Conservation (phyloP, 1,140 invertebrate genomes). For the Chironomus tepperi region DNA sequence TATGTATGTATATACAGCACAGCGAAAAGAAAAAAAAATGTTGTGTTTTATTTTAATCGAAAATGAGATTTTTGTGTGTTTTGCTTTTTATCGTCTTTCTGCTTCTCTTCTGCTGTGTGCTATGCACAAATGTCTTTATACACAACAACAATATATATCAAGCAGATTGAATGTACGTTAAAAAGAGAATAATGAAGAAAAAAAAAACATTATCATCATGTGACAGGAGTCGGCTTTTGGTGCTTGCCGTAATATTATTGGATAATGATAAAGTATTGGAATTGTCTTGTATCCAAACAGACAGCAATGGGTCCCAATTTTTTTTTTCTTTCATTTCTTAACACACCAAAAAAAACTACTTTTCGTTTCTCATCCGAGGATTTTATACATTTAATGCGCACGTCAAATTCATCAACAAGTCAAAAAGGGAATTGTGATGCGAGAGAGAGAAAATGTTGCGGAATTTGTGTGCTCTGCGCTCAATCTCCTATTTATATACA, state of each 20-base stretch:
- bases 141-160: too few relatives aligned
- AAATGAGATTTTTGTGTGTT: neutral
- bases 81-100: neutral
- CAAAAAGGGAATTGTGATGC: neutral
- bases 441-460: neutral
- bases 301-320: neutral
- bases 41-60: conserved; percentile 19
- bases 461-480: neutral
- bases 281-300: neutral
- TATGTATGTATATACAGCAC: neutral
- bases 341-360: neutral
- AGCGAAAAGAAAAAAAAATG: neutral
- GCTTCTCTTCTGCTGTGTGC: neutral
- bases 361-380: conserved; percentile 12
- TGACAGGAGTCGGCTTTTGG: neutral
- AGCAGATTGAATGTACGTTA: neutral
- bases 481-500: neutral
- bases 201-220: neutral
- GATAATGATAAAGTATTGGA: conserved; percentile 2
- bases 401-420: conserved; percentile 21
- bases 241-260: neutral
- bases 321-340: neutral
- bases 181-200: neutral
- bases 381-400: conserved; percentile 15
- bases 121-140: neutral